Conservation (phyloP, 1,140 invertebrate genomes). For the Asobara japonica region DNA sequence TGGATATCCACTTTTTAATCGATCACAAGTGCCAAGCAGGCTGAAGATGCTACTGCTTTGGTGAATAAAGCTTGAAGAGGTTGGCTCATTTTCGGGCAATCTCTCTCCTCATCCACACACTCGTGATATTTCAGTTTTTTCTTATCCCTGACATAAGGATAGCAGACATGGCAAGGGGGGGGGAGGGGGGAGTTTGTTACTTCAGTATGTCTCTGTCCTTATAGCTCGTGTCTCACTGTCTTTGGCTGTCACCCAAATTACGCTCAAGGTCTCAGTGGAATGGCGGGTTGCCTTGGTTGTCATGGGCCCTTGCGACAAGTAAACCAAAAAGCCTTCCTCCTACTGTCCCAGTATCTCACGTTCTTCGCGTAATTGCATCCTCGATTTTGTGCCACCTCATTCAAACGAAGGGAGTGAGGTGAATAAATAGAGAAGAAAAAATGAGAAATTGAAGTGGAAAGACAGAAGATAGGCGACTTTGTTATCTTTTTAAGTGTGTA, state of each 20-base stretch:
- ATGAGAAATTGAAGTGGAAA: background rate
- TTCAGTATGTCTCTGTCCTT: background rate
- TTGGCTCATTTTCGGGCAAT: constrained; percentile 21
- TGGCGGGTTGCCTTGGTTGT: background rate
- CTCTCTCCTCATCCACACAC: background rate
- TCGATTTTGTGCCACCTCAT: constrained; percentile 16
- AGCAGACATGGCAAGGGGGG: background rate
- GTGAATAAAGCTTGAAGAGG: background rate
- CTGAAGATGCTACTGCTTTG: constrained; percentile 3
- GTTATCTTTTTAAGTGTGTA: no score
- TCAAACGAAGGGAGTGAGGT: background rate
- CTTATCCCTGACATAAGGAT: background rate
- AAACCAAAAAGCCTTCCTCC: constrained; percentile 12
- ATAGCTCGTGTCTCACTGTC: constrained; percentile 7
- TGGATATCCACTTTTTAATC: constrained; percentile 24
- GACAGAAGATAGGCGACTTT: no score
- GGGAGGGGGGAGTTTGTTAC: background rate
- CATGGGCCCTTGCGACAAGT: constrained; percentile 6
- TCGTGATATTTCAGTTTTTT: background rate
- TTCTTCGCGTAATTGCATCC: constrained; percentile 9
- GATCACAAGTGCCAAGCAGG: constrained; percentile 13
- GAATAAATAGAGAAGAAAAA: background rate
- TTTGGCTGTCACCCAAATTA: constrained; percentile 38
- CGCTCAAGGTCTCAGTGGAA: constrained; percentile 31
- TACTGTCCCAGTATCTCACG: background rate